Evolutionary conservation across 2,888 invertebrate genomes (phyloP).

Genomic region (Theretra japonica): DNA sequence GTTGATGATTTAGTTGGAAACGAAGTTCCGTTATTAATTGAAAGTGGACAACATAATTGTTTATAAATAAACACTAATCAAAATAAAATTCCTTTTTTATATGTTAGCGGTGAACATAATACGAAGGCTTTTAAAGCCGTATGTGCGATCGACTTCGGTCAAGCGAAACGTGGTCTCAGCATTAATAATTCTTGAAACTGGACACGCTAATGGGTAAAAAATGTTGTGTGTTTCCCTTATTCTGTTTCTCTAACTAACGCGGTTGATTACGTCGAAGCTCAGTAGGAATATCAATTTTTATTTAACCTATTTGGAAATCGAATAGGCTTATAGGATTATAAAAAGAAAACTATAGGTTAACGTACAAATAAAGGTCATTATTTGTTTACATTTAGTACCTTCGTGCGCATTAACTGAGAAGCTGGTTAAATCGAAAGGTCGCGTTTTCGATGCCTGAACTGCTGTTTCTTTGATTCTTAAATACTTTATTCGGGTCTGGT

Average conservation of each 20-base stretch:
- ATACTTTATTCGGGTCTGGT: too few relatives aligned
- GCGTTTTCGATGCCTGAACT: too few relatives aligned
- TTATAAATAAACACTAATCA: not conserved
- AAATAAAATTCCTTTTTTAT: not conserved
- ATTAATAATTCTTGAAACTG: not conserved
- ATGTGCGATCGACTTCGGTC: not conserved
- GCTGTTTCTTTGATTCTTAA: too few relatives aligned
- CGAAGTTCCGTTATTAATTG: slow-evolving; percentile 8
- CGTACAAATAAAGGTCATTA: too few relatives aligned
- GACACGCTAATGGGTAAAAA: not conserved
- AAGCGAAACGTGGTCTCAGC: not conserved
- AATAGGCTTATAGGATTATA: too few relatives aligned
- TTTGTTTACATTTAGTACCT: too few relatives aligned
- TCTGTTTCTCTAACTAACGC: not conserved
- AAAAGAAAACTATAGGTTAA: too few relatives aligned
- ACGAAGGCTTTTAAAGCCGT: not conserved
- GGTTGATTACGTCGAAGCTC: not conserved
- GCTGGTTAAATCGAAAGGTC: too few relatives aligned
- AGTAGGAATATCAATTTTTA: not conserved
- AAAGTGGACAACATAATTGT: not conserved
- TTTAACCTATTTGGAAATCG: not conserved
- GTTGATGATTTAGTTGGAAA: slow-evolving; percentile 6
- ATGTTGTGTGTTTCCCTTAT: not conserved
- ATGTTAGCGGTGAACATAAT: not conserved
- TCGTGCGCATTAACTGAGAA: too few relatives aligned